These are phyloP conservation scores for Ceratina japonica DNA, from an alignment of 1,140 invertebrate genomes.

Conservation along the genomic window DNA sequence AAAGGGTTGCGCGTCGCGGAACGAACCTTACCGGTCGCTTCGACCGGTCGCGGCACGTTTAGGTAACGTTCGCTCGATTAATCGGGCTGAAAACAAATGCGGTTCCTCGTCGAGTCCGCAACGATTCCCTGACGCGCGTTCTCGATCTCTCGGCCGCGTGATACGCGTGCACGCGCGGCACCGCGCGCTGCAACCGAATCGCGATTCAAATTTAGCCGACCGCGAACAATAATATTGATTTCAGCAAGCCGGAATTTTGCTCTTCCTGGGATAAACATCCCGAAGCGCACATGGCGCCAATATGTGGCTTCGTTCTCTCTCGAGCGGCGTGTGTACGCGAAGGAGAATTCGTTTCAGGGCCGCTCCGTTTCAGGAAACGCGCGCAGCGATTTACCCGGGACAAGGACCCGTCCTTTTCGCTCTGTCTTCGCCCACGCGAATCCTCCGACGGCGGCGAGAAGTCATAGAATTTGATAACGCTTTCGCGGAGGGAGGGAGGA, in stretches of 20 bases:
- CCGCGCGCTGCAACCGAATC: conserved; percentile 35
- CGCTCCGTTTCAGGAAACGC: conserved; percentile 25
- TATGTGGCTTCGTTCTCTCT: conserved; percentile 65
- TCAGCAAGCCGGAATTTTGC: conserved; percentile 72
- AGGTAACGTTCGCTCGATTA: no score
- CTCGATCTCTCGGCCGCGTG: conserved; percentile 30
- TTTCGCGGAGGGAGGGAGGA: not conserved
- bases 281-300: conserved; percentile 74
- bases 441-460: no score
- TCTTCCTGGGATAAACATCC: conserved; percentile 74
- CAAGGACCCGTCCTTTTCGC: conserved; percentile 19
- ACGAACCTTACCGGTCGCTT: no score
- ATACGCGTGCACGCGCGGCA: conserved; percentile 22
- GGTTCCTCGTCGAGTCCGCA: no score
- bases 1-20: no score
- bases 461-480: no score
- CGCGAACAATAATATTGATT: conserved; percentile 78
- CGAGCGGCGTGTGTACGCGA: conserved; percentile 48
- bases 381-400: conserved; percentile 18
- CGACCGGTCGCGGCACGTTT: no score
- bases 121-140: not conserved
- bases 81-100: no score
- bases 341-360: conserved; percentile 57
- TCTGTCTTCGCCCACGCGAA: not conserved
- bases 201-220: conserved; percentile 72